Percentiles rank a stretch among this genome's conserved stretches.
phyloP scores from a whole-genome alignment of 2,797 vertebrate species.

The Pampus argenteus region DNA sequence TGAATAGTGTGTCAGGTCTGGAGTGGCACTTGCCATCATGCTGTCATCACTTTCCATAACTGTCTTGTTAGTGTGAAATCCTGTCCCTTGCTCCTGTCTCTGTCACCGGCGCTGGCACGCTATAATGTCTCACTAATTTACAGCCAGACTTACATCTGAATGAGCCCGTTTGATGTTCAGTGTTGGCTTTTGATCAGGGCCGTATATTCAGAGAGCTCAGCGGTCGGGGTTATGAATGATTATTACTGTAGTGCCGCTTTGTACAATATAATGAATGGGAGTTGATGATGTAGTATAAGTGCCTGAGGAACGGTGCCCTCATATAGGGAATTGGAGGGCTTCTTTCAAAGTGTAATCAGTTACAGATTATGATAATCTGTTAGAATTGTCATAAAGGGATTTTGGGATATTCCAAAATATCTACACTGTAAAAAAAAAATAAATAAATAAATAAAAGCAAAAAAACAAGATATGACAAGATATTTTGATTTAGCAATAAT shows the following conservation, averaged over 20 bases:
- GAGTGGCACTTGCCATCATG: conserved; percentile 51
- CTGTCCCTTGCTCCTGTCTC: conserved; percentile 39
- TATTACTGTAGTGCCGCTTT: conserved; percentile 64
- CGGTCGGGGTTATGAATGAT: conserved; percentile 62
- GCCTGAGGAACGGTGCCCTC: conserved; percentile 11
- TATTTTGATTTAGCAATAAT: not conserved
- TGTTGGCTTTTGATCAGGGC: conserved; percentile 70
- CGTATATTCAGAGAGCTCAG: conserved; percentile 65
- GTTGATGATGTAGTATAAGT: conserved; percentile 38
- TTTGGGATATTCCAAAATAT: not conserved
- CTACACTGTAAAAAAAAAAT: conserved; percentile 1
- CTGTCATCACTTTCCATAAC: conserved; percentile 68
- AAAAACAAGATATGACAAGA: too few species aligned
- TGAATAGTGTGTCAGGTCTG: conserved; percentile 33
- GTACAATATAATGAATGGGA: conserved; percentile 55
- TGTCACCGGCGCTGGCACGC: conserved; percentile 40
- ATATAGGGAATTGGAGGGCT: conserved; percentile 6
- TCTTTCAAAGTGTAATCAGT: conserved; percentile 35
- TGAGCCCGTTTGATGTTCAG: conserved; percentile 65
- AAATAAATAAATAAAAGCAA: too few species aligned
- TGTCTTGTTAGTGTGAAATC: conserved; percentile 63
- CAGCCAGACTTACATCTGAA: conserved; percentile 67
- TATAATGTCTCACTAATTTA: conserved; percentile 65
- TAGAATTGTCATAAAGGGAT: conserved; percentile 2
- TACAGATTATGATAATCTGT: conserved; percentile 41